Evolutionary conservation across 2,888 invertebrate genomes (phyloP), one percentile per base, ranked within the genome.

Genomic region (Anagyrus pseudococci): DNA sequence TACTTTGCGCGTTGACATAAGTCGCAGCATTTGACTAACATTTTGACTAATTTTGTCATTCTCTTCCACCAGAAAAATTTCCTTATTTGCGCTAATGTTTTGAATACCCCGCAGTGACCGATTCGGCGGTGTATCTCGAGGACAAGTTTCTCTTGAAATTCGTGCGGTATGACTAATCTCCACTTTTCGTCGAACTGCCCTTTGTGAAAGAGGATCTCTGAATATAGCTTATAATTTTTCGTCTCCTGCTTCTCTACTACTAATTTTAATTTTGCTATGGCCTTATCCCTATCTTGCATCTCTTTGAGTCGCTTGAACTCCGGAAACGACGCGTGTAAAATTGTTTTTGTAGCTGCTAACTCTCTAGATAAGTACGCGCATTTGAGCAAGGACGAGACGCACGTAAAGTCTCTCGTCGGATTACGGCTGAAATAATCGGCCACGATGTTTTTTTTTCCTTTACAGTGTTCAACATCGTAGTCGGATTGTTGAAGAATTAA

Each of bases 401-500:
- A 6, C n/a, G 10, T 6, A 23, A 22, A 47, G 2, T 8, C 8
- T 47, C 23, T n/a, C 23, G 22, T n/a, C 7, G 19, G 23, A 8
- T 25, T 2, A 6, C 55, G 29, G 13, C 67, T 68, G 15, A 67
- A 61, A 17, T 67, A 65, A 47, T 53, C 59, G 0, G 56, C 57
- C 0, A 65, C 64, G 0, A 64, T n/a, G 41, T 69, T 69, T 10
- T 69, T 64, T 6, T 1, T 33, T 0, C 66, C 63, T 22, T 40
- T 58, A 41, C 68, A 68, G 29, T 67, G 44, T 6, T 17, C n/a
- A 13, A 65, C 22, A 0, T 22, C 22, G 43, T 57, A 69, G 8
- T 17, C 2, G 46, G 66, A 68, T 50, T 66, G 44, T 8, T 64
- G 60, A 13, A 65, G 19, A 0, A 58, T 15, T n/a, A 69, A 33